phyloP scores from a whole-genome alignment of 2,113 vertebrate genomes.

The Elephantulus edwardii region DNA sequence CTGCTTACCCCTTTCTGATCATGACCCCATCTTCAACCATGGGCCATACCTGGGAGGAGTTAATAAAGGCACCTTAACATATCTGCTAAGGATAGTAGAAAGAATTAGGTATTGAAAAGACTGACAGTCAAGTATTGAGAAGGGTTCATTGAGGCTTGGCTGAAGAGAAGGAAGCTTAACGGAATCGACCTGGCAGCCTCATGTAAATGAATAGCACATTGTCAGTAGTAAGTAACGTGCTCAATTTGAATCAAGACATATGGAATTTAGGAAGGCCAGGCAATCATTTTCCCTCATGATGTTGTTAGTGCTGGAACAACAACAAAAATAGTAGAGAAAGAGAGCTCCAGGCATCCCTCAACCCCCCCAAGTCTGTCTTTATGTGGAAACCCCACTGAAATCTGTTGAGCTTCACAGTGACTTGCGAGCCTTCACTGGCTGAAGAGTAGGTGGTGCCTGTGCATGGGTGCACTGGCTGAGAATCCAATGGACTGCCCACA shows the following conservation, averaged over 20 bases:
- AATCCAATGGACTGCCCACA: too few species aligned
- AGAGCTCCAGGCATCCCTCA: background rate
- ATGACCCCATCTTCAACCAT: background rate
- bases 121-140: background rate
- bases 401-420: too few species aligned
- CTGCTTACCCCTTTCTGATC: rapidly evolving
- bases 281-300: background rate
- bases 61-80: background rate
- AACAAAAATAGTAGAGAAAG: background rate
- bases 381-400: too few species aligned
- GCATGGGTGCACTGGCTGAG: too few species aligned
- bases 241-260: background rate
- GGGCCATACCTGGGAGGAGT: background rate
- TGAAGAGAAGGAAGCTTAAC: too few species aligned
- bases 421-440: too few species aligned
- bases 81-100: background rate
- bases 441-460: too few species aligned
- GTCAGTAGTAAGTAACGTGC: rapidly evolving
- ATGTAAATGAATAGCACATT: rapidly evolving
- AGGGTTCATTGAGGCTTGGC: background rate
- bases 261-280: background rate
- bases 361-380: too few species aligned
- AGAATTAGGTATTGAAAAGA: background rate
- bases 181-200: rapidly evolving
- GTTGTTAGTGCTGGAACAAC: background rate